phyloP scores from a whole-genome alignment of 2,797 vertebrate species.

The Distichodus sexfasciatus region DNA sequence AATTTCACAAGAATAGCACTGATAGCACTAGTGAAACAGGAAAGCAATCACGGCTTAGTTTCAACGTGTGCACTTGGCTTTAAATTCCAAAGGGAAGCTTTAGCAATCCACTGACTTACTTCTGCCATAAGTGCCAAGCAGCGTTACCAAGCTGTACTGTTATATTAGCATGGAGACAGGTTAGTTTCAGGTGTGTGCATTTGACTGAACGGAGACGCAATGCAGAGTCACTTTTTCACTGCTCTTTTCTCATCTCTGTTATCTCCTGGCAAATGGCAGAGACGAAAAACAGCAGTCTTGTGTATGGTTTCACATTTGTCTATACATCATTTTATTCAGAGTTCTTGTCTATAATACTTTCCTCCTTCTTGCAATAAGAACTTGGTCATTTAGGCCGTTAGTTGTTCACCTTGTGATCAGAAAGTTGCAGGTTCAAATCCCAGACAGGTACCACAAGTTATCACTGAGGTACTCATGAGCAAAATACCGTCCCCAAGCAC shows the following conservation, averaged over 20 bases:
- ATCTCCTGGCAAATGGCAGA: constrained; percentile 26
- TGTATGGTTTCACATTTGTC: no score
- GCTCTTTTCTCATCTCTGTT: constrained; percentile 15
- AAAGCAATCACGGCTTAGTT: not conserved
- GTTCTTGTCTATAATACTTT: no score
- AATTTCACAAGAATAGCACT: constrained; percentile 3
- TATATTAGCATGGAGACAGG: not conserved
- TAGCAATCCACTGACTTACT: not conserved
- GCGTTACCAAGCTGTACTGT: not conserved
- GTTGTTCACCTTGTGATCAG: no score
- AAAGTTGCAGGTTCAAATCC: no score
- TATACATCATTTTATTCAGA: no score
- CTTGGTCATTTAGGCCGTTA: no score
- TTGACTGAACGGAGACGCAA: not conserved
- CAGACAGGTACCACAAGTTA: no score
- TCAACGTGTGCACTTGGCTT: not conserved
- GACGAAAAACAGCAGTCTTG: not conserved
- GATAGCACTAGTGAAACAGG: not conserved
- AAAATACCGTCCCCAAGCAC: no score
- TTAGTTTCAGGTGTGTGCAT: not conserved
- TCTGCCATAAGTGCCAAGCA: not conserved
- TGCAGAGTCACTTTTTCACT: constrained; percentile 2
- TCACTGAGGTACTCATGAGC: no score
- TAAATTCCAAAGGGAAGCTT: not conserved
- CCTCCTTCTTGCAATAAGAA: no score